These are phyloP conservation scores for Ommatoiulus sabulosus DNA, from an alignment of 2,888 invertebrate genomes.

Conservation along the genomic window DNA sequence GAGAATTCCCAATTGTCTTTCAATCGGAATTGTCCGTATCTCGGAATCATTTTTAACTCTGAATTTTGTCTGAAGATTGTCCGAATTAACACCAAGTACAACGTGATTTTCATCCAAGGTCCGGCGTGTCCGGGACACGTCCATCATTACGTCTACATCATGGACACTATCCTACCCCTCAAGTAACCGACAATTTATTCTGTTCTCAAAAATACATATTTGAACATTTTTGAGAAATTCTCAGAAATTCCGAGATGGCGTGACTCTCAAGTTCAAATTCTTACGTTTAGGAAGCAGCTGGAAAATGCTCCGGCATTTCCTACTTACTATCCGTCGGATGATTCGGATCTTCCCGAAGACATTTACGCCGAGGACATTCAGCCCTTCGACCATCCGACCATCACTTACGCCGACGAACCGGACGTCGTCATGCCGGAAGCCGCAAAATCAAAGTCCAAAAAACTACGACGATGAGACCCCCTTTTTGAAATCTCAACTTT, in stretches of 20 bases:
- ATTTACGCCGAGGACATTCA: constrained; percentile 82
- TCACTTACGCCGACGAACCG: constrained; percentile 73
- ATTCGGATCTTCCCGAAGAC: constrained; percentile 76
- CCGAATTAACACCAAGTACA: constrained; percentile 93
- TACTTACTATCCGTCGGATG: constrained; percentile 76
- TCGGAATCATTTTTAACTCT: not conserved
- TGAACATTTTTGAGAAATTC: not conserved
- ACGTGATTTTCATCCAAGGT: constrained; percentile 90
- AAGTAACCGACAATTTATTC: constrained; percentile 67
- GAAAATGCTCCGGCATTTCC: constrained; percentile 78
- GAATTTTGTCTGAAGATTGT: constrained; percentile 74
- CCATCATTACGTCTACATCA: constrained; percentile 82
- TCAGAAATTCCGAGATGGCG: no score
- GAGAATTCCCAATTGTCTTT: constrained; percentile 58
- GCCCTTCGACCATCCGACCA: constrained; percentile 78
- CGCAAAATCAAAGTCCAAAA: not conserved
- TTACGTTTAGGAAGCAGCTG: not conserved
- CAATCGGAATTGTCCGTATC: not conserved
- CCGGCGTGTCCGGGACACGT: constrained; percentile 84
- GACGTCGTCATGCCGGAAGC: constrained; percentile 29
- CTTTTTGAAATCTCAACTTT: no score
- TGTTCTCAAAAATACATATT: not conserved
- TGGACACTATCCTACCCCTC: constrained; percentile 80
- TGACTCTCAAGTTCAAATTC: no score
- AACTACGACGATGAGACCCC: not conserved